Evolutionary conservation across 2,888 invertebrate genomes (phyloP).

Genomic region (Heliconius aoede): DNA sequence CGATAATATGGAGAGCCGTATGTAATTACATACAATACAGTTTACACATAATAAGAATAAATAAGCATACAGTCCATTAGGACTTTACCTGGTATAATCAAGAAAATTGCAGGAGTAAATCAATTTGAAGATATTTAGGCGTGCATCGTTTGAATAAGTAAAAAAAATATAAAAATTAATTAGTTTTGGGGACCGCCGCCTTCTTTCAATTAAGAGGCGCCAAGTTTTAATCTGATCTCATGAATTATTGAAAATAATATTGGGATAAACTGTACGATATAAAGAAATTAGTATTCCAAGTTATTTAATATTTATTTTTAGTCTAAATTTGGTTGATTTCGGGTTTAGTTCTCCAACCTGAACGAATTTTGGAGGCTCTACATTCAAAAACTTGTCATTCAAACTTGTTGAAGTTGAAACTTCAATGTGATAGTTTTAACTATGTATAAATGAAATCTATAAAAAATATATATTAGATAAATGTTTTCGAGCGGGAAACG

Average conservation of each 20-base stretch:
- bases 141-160: neutral
- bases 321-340: too few species aligned
- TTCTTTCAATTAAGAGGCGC: constrained; percentile 11
- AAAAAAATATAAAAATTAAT: constrained; percentile 17
- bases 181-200: neutral
- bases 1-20: neutral
- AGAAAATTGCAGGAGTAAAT: constrained; percentile 32
- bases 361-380: too few species aligned
- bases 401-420: too few species aligned
- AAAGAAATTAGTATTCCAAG: neutral
- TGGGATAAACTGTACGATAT: neutral
- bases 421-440: too few species aligned
- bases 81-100: constrained; percentile 30
- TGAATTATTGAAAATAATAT: neutral
- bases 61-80: too few species aligned
- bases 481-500: neutral
- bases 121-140: constrained; percentile 18
- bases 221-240: constrained; percentile 12
- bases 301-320: too few species aligned
- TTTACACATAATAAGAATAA: neutral
- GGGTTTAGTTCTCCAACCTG: too few species aligned
- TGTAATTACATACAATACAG: neutral
- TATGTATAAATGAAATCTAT: too few species aligned
- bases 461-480: too few species aligned
- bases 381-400: too few species aligned